Base-by-base conservation (phyloP, 1,140 invertebrate genomes). In the Steinernema feltiae region DNA sequence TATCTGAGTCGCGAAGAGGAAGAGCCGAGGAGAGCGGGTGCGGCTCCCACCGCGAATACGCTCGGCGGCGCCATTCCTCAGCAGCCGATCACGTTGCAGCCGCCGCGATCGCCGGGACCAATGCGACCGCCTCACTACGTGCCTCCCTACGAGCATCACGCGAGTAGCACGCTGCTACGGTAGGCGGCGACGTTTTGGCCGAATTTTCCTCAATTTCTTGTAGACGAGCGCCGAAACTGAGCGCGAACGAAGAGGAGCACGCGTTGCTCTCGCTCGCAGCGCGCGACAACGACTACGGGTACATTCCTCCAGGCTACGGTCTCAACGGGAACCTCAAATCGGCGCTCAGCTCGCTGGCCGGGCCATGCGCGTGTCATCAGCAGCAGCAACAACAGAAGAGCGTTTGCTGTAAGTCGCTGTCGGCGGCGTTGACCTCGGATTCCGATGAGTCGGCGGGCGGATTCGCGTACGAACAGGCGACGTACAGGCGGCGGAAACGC, bases 221-320 rank as follows among this genome's bases (percentile, higher is more conserved):
- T 21, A 63, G 53, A 27, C 7, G 53, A 27, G 24, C 53, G 12
- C 53, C 53, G 24, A 63, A 63, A 27, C 53, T n/a, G 53, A 63
- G 53, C 24, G 12, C 15, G 7, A 63, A 63, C 53, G 53, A 82
- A 63, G 81, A 82, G 48, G 81, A 79, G 30, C 41, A 72, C 17
- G 73, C 75, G n/a, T 31, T 80, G 7, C 30, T 80, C 0, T 76
- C 71, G 41, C 31, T 77, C 7, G 32, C 77, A n/a, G n/a, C n/a
- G 1, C 29, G 73, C 30, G 79, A 81, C 73, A 85, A 85, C 46
- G 84, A 85, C 53, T 85, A 85, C 63, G 84, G 84, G 32, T 85
- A 85, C 72, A 84, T 86, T 72, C 84, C 84, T 2, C 84, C 84
- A 2, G 84, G 83, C 15, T 84, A 80, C 71, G 81, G 82, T n/a